phyloP scores from a whole-genome alignment of 30 jellyfish, hydroid and myxozoan genomes.

The Mastigias papua region DNA sequence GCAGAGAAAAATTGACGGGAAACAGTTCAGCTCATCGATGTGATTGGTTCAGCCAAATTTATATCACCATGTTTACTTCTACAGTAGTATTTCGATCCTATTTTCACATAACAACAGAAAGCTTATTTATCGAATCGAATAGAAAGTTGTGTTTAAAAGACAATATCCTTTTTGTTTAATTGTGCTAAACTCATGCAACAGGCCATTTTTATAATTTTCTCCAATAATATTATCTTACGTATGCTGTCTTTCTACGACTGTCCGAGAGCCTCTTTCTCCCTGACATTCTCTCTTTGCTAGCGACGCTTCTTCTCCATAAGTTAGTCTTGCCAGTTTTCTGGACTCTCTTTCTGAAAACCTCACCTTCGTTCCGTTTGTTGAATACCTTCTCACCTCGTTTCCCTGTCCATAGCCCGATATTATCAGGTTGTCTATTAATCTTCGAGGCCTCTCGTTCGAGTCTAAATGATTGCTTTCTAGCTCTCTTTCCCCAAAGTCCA shows the following conservation, averaged over 20 bases:
- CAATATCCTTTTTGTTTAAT: too few relatives aligned
- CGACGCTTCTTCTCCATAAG: slow-evolving; percentile 65
- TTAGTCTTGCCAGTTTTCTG: slow-evolving; percentile 13
- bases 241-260: background rate
- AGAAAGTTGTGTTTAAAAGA: too few relatives aligned
- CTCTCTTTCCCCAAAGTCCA: slow-evolving; percentile 54
- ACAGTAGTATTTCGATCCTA: background rate
- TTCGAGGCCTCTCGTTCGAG: slow-evolving; percentile 12
- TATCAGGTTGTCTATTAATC: background rate
- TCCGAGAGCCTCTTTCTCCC: slow-evolving; percentile 26
- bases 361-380: background rate
- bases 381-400: slow-evolving; percentile 12
- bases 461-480: background rate
- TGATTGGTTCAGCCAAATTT: background rate
- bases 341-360: background rate
- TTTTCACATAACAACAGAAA: background rate
- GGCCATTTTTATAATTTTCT: background rate
- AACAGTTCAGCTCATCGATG: background rate
- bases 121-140: too few relatives aligned
- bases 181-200: background rate
- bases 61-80: background rate
- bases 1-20: background rate
- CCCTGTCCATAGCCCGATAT: slow-evolving; percentile 54
- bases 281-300: slow-evolving; percentile 31
- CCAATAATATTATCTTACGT: background rate